Percentiles rank a stretch among this genome's conserved stretches.
Conservation (phyloP, 2,113 vertebrate genomes). For the Mellivora capensis region DNA sequence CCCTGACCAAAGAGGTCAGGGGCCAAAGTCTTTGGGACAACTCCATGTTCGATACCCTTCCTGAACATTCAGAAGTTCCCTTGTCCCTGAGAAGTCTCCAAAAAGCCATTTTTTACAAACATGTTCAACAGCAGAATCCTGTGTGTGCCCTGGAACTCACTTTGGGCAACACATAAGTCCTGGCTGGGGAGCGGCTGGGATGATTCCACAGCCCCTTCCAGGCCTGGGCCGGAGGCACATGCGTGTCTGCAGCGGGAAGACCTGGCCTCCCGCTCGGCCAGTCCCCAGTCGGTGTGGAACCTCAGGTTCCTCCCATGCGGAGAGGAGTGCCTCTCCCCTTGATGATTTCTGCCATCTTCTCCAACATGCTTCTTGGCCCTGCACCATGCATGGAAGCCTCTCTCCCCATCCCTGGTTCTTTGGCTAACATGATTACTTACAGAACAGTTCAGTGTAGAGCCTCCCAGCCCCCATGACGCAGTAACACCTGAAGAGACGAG, state of each 20-base stretch:
- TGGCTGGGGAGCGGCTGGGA: neutral
- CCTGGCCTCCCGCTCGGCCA: neutral
- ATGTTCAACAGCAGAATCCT: neutral
- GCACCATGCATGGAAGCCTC: neutral
- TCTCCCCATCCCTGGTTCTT: neutral
- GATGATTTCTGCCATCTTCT: neutral
- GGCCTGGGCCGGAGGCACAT: neutral
- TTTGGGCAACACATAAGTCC: neutral
- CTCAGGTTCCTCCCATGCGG: neutral
- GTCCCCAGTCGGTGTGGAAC: neutral
- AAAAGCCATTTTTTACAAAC: neutral
- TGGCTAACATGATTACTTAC: neutral
- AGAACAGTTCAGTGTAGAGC: neutral
- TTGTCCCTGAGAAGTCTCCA: neutral
- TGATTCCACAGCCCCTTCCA: neutral
- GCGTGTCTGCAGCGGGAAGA: neutral
- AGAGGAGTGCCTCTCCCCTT: neutral
- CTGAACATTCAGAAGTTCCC: neutral
- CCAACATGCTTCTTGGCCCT: neutral
- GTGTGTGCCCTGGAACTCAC: neutral
- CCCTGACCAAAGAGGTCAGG: neutral
- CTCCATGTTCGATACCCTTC: neutral
- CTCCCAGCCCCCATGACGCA: neutral
- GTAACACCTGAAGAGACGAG: neutral
- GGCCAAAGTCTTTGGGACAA: neutral